phyloP scores from a whole-genome alignment of 23 tunicate species.

The Oikopleura dioica region DNA sequence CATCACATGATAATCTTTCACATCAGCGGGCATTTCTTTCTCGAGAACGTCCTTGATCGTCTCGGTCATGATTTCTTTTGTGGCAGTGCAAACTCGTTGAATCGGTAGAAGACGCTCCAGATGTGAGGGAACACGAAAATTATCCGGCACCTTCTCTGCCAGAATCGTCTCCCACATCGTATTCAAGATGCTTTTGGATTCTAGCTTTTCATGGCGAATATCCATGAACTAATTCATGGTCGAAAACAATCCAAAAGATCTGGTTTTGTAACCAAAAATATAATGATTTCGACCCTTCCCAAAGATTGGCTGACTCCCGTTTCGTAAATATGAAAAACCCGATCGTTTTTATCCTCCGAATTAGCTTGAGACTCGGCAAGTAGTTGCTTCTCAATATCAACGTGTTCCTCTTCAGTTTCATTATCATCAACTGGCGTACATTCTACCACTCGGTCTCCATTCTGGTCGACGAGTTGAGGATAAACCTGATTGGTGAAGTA shows the following conservation, averaged over 20 bases:
- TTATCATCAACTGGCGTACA: not conserved
- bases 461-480: not conserved
- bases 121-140: not conserved
- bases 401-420: no score
- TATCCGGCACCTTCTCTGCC: no score
- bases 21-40: not conserved
- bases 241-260: not conserved
- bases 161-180: not conserved
- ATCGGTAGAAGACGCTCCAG: not conserved
- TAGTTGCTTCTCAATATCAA: not conserved
- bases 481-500: not conserved
- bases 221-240: not conserved
- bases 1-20: not conserved
- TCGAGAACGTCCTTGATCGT: not conserved
- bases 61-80: not conserved
- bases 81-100: not conserved
- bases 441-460: not conserved
- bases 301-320: not conserved
- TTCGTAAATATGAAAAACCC: not conserved
- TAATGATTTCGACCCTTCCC: not conserved
- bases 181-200: not conserved
- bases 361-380: not conserved
- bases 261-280: no score
- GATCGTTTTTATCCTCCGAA: not conserved
- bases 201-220: not conserved